Evolutionary conservation across 2,113 vertebrate genomes (phyloP).

Genomic region (Symphodus melops): DNA sequence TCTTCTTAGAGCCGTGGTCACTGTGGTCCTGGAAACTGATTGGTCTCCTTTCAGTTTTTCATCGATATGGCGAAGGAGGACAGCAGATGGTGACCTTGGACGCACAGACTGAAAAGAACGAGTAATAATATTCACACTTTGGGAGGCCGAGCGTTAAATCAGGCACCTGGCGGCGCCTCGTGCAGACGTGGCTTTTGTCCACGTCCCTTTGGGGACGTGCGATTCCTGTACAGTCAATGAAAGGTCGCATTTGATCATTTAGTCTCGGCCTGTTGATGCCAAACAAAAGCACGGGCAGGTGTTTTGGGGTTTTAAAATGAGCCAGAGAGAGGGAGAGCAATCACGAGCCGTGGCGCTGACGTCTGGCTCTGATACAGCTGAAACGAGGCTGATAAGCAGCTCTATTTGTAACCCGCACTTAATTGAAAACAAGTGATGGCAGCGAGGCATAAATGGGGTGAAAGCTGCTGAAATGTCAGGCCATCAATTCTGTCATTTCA

Average conservation of each 20-base stretch:
- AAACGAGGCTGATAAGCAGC: conserved; percentile 39
- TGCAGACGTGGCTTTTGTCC: conserved; percentile 48
- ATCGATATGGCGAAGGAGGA: conserved; percentile 28
- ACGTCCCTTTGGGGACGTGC: conserved; percentile 1
- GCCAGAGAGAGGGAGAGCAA: conserved; percentile 35
- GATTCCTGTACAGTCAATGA: conserved; percentile 23
- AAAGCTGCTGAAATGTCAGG: conserved; percentile 39
- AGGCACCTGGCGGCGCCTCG: conserved; percentile 34
- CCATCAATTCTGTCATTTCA: conserved; percentile 16
- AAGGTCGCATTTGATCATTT: conserved; percentile 63
- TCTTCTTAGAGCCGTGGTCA: conserved; percentile 14
- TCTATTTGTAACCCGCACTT: conserved; percentile 40
- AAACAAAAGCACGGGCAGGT: conserved; percentile 58
- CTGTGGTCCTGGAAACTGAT: conserved; percentile 41
- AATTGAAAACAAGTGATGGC: conserved; percentile 43
- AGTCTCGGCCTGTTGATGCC: conserved; percentile 53
- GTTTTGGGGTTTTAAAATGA: conserved; percentile 47
- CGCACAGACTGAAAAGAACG: conserved; percentile 47
- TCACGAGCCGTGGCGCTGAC: conserved; percentile 31
- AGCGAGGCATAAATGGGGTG: conserved; percentile 23
- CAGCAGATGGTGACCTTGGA: conserved; percentile 75
- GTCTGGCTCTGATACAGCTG: conserved; percentile 26
- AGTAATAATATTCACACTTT: conserved; percentile 54
- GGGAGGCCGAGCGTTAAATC: conserved; percentile 36
- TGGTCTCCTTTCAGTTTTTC: conserved; percentile 18